Evolutionary conservation across 2,888 invertebrate genomes (phyloP).

Genomic region (Pristionchus exspectatus): DNA sequence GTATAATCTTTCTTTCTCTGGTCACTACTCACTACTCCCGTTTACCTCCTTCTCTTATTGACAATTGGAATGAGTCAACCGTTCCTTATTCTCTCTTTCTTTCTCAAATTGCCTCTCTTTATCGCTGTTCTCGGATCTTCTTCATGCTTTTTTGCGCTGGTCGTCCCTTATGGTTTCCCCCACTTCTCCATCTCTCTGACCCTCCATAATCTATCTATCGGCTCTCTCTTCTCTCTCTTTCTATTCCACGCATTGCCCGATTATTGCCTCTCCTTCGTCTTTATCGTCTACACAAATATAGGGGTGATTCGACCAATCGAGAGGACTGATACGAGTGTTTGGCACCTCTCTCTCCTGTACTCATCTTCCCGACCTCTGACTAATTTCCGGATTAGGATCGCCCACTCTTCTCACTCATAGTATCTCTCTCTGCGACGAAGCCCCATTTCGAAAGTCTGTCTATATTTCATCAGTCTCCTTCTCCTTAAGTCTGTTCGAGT

Average conservation of each 20-base stretch:
- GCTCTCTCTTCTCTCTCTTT: constrained; percentile 5
- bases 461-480: not conserved
- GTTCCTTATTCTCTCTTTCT: not conserved
- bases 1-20: not conserved
- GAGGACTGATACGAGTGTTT: not conserved
- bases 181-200: not conserved
- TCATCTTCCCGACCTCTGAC: not conserved
- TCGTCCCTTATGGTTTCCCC: constrained; percentile 17
- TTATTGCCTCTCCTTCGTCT: constrained; percentile 28
- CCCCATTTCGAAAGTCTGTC: constrained; percentile 14
- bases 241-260: constrained; percentile 42
- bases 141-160: not conserved
- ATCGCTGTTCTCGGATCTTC: constrained; percentile 28
- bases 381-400: constrained; percentile 28
- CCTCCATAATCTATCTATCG: constrained; percentile 39
- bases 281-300: constrained; percentile 26
- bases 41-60: constrained; percentile 8
- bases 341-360: not conserved
- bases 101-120: constrained; percentile 8
- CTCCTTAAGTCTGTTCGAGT: not conserved
- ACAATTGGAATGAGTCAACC: constrained; percentile 19
- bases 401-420: not conserved
- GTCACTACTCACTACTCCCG: not conserved
- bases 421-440: not conserved
- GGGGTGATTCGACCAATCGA: not conserved